Conservation (phyloP, 2,888 invertebrate species). For the Yponomeuta cagnagella region DNA sequence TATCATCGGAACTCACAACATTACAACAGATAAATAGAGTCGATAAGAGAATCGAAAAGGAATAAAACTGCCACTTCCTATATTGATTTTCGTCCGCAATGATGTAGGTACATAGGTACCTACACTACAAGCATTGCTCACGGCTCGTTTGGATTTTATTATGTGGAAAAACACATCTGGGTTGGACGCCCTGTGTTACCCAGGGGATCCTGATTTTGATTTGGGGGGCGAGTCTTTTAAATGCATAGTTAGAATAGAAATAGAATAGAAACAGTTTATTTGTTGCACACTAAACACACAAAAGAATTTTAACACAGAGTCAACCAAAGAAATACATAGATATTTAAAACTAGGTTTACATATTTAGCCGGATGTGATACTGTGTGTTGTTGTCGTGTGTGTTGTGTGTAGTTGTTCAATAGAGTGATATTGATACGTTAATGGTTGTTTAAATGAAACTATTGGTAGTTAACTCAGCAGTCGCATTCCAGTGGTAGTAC, state of each 20-base stretch:
- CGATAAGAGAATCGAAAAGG: background rate
- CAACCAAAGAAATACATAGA: too few relatives aligned
- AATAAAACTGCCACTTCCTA: background rate
- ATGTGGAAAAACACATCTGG: background rate
- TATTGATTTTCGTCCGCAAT: conserved; percentile 1
- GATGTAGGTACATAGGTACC: background rate
- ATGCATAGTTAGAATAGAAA: background rate
- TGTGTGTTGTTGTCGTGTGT: too few relatives aligned
- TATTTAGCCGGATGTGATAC: too few relatives aligned
- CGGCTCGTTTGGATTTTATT: background rate
- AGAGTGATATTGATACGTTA: too few relatives aligned
- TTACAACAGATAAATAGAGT: background rate
- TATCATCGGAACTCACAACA: background rate
- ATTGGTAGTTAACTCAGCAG: too few relatives aligned
- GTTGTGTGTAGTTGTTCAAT: too few relatives aligned
- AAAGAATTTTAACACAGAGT: too few relatives aligned
- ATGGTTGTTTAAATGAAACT: too few relatives aligned
- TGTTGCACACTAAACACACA: too few relatives aligned
- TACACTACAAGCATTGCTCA: background rate
- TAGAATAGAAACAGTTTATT: too few relatives aligned
- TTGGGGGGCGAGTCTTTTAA: background rate
- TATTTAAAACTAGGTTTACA: too few relatives aligned
- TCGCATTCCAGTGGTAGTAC: too few relatives aligned
- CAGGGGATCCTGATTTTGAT: background rate
- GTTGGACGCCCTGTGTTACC: background rate